Base-by-base conservation (phyloP, 2,797 vertebrate genomes). In the Pelobates cultripes region DNA sequence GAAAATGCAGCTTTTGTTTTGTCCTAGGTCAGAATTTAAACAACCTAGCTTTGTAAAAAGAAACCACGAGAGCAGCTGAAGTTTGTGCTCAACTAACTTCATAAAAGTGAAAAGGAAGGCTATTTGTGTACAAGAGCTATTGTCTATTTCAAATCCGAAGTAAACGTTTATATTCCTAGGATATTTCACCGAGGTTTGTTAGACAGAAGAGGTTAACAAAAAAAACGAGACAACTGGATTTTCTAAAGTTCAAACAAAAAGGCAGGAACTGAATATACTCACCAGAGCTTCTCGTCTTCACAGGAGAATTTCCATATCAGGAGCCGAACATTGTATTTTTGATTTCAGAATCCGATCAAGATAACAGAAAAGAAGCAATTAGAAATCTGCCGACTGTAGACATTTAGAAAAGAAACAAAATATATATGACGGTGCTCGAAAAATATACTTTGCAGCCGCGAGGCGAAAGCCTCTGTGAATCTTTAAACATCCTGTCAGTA, bases 401-500 rank as follows among this genome's bases (percentile, higher is more conserved):
- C 10, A 15, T 73, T 43, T 7, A 66, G 8, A 69, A 55, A 68
- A 74, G 3, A 43, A 45, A 41, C 43, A 60, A 45, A 63, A 45
- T 9, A 14, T 41, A 47, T 14, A 28, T 14, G n/a, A 43, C 5
- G 40, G 10, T 10, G 5, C 6, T 1, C 4, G 6, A 12, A 43
- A 61, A 67, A 45, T 10, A 12, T 4, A 69, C 43, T 15, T 4
- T 14, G 75, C 51, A n/a, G 3, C 42, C 17, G 9, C 4, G 53
- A 28, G 57, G 14, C 55, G 41, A 57, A 44, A 28, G 13, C 0
- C 51, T 60, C 15, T 15, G 70, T 53, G 67, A 57, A 75, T 45
- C 61, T 60, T 73, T 72, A 80, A 45, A 77, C 80, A 78, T 78
- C 64, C 76, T 73, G 81, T 73, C 75, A 45, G 70, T 43, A 71